Evolutionary conservation across 2,888 invertebrate genomes (phyloP), one percentile per base, ranked within the genome.

Genomic region (Acronicta alni): DNA sequence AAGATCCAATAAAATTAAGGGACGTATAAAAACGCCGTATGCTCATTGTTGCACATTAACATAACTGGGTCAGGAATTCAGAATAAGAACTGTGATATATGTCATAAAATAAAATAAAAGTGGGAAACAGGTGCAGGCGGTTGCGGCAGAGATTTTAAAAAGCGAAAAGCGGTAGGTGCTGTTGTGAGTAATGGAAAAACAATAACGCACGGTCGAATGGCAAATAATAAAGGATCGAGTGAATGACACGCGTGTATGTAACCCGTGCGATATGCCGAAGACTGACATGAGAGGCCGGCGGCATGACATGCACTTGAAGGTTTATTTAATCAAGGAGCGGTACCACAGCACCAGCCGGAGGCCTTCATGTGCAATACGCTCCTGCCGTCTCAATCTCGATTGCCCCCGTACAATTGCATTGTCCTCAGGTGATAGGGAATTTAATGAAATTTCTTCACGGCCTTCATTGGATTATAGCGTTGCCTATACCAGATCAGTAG

Each of bases 241-340:
- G 75, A 82, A 72, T 80, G 81, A 83, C 81, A 82, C 66, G 78
- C 55, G 71, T 76, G 80, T 79, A 78, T 43, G 59, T 63, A 55
- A 55, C 76, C 81, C 75, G 89, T 90, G 89, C 88, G 82, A 89
- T 89, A 88, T 91, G 90, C 86, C 86, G 80, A 80, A 82, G 86
- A 86, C 73, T 82, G 91, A 85, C 90, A 76, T 56, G 58, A 26
- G 63, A 66, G 60, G 89, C 92, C 90, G 81, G 84, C 80, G 91
- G 92, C 91, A 47, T 88, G 93, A 91, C 89, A 77, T 85, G 66
- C 68, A 75, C 81, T 77, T 91, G 92, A 92, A 91, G 89, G 88
- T 93, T 93, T 93, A 93, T 94, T 94, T 94, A 93, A 94, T 93
- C 93, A 93, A 90, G 90, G 77, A 86, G 87, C 84, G 77, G 84